Conservation (phyloP, 2,888 invertebrate species). For the Quadroppia sp. region DNA sequence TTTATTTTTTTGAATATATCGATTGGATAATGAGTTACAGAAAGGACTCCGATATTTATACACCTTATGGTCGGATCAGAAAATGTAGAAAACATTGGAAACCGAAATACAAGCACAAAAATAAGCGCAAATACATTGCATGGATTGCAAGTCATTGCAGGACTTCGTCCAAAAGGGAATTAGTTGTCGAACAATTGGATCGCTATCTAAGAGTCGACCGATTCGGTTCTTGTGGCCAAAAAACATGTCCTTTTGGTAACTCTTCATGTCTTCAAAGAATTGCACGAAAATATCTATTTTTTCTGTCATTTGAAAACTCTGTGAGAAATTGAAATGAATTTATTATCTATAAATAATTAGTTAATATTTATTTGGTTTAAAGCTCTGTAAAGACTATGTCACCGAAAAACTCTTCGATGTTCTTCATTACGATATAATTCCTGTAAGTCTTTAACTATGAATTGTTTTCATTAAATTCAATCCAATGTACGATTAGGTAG, state of each 20-base stretch:
- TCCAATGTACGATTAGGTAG: background rate
- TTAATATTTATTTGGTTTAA: background rate
- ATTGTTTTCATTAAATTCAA: background rate
- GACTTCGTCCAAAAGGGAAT: slow-evolving; percentile 16
- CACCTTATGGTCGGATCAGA: slow-evolving; percentile 22
- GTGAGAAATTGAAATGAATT: background rate
- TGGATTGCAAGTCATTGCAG: slow-evolving; percentile 37
- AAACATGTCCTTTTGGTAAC: background rate
- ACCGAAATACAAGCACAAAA: background rate
- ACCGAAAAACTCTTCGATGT: slow-evolving; percentile 26
- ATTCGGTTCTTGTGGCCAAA: slow-evolving; percentile 25
- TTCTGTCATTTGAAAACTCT: slow-evolving; percentile 37
- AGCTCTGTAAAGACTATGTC: slow-evolving; percentile 39
- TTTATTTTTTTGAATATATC: background rate
- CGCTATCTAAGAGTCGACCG: slow-evolving; percentile 6
- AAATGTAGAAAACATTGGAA: background rate
- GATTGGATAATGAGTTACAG: slow-evolving; percentile 39
- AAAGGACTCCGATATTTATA: slow-evolving; percentile 24
- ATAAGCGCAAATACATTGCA: background rate
- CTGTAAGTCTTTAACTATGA: background rate
- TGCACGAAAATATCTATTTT: slow-evolving; percentile 29
- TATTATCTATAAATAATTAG: too few species aligned
- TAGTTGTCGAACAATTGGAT: background rate
- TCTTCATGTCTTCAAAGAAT: background rate
- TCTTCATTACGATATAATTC: background rate